Evolutionary conservation across 2,113 vertebrate species (phyloP).

Genomic region (Aramus guarauna): DNA sequence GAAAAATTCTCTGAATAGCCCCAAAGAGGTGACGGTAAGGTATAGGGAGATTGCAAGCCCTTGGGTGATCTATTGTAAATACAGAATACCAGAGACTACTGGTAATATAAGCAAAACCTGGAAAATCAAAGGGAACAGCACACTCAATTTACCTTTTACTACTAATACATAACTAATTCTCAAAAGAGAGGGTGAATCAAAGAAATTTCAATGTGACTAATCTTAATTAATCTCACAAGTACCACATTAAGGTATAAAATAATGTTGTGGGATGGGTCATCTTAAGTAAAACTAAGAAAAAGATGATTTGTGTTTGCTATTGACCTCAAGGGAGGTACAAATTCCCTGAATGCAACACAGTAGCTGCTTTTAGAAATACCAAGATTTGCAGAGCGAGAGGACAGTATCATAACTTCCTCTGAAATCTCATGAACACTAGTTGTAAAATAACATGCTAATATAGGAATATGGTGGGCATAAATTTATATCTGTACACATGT

Average conservation of each 20-base stretch:
- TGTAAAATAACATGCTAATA: accelerated
- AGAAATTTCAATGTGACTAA: accelerated
- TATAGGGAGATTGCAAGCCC: accelerated
- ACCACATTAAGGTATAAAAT: accelerated
- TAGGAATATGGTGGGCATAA: too few relatives aligned
- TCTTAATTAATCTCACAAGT: accelerated
- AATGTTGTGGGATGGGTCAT: too few relatives aligned
- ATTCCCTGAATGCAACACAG: too few relatives aligned
- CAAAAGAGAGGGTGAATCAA: accelerated
- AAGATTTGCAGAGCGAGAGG: background rate
- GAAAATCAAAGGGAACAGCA: background rate
- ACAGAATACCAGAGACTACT: accelerated
- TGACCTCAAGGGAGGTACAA: accelerated
- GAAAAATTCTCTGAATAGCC: background rate
- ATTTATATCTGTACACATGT: accelerated
- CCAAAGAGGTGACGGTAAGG: background rate
- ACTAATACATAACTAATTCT: accelerated
- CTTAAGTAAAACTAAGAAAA: background rate
- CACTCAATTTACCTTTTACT: background rate
- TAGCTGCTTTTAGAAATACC: too few relatives aligned
- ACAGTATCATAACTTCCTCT: accelerated
- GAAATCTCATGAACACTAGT: background rate
- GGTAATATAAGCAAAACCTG: accelerated
- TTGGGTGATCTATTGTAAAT: accelerated
- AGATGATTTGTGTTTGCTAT: background rate